Evolutionary conservation across 2,113 vertebrate species (phyloP).

Genomic region (Cyprinodon brontotheroides): DNA sequence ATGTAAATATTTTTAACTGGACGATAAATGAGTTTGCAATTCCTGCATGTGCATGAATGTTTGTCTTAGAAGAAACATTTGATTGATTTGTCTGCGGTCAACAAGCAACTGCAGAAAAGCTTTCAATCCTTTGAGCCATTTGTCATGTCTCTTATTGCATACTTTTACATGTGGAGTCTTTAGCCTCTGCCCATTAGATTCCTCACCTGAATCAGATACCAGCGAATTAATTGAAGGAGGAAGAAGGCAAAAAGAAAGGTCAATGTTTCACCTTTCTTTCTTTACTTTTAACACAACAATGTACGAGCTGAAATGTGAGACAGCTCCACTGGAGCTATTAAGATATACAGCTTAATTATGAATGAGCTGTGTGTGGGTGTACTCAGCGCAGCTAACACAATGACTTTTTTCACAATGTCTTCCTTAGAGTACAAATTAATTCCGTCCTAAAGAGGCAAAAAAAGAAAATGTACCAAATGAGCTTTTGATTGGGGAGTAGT

Average conservation of each 20-base stretch:
- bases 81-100: constrained; percentile 36
- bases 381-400: constrained; percentile 53
- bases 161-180: not conserved
- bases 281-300: not conserved
- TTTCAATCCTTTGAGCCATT: constrained; percentile 1
- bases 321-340: constrained; percentile 52
- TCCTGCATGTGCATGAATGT: not conserved
- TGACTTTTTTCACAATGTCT: constrained; percentile 35
- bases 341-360: constrained; percentile 69
- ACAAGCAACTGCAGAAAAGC: not conserved
- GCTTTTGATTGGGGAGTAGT: constrained; percentile 40
- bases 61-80: constrained; percentile 26
- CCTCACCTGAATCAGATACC: not conserved
- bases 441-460: constrained; percentile 33
- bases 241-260: constrained; percentile 1
- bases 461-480: constrained; percentile 34
- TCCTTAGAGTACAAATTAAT: constrained; percentile 49
- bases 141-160: not conserved
- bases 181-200: constrained; percentile 8
- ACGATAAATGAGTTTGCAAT: constrained; percentile 9
- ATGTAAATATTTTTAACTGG: constrained; percentile 23
- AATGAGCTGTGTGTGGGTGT: constrained; percentile 54
- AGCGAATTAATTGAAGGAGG: constrained; percentile 19
- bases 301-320: constrained; percentile 42
- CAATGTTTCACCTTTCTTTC: not conserved